Conservation (phyloP, 2,113 vertebrate genomes). For the Oenanthe oenanthe region DNA sequence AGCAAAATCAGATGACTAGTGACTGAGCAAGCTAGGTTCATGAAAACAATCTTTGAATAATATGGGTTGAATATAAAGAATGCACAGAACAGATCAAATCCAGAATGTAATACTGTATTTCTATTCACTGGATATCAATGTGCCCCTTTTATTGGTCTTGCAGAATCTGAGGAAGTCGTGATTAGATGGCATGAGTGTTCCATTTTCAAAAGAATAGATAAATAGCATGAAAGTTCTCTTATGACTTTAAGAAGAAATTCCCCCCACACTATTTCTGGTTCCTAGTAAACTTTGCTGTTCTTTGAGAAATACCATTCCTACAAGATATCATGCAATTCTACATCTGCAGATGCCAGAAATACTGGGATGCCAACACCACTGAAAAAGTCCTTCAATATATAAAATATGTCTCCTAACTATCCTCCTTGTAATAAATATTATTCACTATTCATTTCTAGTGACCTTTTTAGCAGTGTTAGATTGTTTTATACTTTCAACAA, state of each 20-base stretch:
- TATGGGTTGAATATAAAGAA: conserved; percentile 70
- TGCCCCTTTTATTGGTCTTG: conserved; percentile 70
- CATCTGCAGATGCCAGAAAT: conserved; percentile 34
- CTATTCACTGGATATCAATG: conserved; percentile 78
- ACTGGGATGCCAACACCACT: conserved; percentile 37
- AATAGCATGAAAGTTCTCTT: conserved; percentile 69
- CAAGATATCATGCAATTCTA: conserved; percentile 64
- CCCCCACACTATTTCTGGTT: conserved; percentile 65
- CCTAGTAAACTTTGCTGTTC: conserved; percentile 69
- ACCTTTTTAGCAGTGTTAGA: conserved; percentile 41
- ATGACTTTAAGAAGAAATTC: conserved; percentile 55
- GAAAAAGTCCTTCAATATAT: conserved; percentile 62
- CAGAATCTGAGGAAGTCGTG: conserved; percentile 76
- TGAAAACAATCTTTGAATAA: conserved; percentile 73
- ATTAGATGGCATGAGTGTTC: conserved; percentile 75
- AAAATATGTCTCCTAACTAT: conserved; percentile 16
- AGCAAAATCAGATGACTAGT: conserved; percentile 48
- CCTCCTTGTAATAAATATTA: conserved; percentile 55
- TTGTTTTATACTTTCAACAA: conserved; percentile 36
- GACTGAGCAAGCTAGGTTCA: conserved; percentile 63
- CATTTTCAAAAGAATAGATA: conserved; percentile 71
- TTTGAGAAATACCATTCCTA: conserved; percentile 72
- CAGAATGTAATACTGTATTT: conserved; percentile 64
- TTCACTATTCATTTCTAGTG: conserved; percentile 67
- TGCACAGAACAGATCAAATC: conserved; percentile 66